Percentiles rank a stretch among this genome's conserved stretches.
These are phyloP conservation scores for Ovis aries DNA, from an alignment of 2,113 vertebrate genomes.

Conservation along the genomic window DNA sequence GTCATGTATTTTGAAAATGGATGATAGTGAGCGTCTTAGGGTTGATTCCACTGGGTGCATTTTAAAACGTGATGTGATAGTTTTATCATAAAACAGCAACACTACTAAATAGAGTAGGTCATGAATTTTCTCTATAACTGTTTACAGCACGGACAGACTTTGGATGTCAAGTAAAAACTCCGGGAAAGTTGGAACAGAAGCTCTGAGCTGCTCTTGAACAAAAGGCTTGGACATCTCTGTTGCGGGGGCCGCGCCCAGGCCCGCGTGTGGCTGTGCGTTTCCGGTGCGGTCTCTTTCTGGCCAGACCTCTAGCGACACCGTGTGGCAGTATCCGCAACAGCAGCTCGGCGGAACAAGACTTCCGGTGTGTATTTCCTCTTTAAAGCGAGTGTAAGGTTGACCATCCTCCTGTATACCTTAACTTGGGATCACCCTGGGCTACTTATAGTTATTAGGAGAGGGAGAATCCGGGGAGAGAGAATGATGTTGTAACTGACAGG, in stretches of 20 bases:
- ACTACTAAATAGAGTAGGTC: not conserved
- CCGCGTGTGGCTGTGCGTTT: too few species aligned
- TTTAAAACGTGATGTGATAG: not conserved
- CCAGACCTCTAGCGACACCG: not conserved
- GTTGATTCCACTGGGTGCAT: not conserved
- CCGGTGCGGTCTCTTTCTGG: fast-evolving
- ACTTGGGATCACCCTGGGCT: not conserved
- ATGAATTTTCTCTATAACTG: not conserved
- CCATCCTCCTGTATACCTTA: not conserved
- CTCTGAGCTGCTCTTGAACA: not conserved
- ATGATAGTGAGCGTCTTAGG: not conserved
- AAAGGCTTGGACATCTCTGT: not conserved
- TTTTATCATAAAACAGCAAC: not conserved
- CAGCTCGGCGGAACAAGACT: not conserved
- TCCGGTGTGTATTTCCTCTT: not conserved
- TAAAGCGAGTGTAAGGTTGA: not conserved
- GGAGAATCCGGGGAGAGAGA: not conserved
- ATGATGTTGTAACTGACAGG: not conserved
- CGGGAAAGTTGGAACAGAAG: not conserved
- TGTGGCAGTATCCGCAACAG: not conserved
- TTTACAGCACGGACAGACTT: not conserved
- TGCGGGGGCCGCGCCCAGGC: not conserved
- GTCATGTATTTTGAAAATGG: not conserved
- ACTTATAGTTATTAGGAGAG: not conserved
- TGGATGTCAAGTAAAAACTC: not conserved